phyloP scores from a whole-genome alignment of 2,797 vertebrate species.

The Cyprinella venusta region DNA sequence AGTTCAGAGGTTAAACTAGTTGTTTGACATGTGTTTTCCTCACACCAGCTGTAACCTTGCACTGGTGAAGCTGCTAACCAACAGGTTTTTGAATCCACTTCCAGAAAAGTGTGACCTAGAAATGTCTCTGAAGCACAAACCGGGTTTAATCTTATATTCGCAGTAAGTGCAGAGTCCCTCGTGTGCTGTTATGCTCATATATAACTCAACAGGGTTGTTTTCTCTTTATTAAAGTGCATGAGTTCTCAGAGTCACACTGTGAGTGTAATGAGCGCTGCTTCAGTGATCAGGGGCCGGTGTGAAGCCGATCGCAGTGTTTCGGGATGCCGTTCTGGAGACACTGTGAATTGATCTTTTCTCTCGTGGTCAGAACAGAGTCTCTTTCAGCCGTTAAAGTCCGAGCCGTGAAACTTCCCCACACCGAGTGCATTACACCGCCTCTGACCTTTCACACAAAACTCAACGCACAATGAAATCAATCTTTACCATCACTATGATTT shows the following conservation, averaged over 20 bases:
- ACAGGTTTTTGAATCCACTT: neutral
- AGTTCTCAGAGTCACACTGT: neutral
- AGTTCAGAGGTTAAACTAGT: neutral
- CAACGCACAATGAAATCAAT: neutral
- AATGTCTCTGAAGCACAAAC: neutral
- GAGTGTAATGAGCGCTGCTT: neutral
- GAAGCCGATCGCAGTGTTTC: neutral
- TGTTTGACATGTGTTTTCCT: neutral
- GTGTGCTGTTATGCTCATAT: constrained; percentile 7
- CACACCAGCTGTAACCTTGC: neutral
- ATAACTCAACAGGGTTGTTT: neutral
- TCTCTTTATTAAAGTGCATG: constrained; percentile 8
- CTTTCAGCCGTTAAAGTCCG: neutral
- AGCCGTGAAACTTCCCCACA: neutral
- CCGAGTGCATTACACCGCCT: neutral
- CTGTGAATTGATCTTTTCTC: constrained; percentile 13
- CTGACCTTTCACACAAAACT: neutral
- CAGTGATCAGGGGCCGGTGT: constrained; percentile 1
- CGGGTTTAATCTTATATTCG: neutral
- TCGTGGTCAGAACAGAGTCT: neutral
- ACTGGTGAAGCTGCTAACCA: neutral
- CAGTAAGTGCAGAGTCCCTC: neutral
- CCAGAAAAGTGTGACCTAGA: constrained; percentile 13
- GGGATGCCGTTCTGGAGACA: neutral
- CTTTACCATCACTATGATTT: neutral